phyloP scores from a whole-genome alignment of 2,888 invertebrate species.

The Glaucopsyche alexis region DNA sequence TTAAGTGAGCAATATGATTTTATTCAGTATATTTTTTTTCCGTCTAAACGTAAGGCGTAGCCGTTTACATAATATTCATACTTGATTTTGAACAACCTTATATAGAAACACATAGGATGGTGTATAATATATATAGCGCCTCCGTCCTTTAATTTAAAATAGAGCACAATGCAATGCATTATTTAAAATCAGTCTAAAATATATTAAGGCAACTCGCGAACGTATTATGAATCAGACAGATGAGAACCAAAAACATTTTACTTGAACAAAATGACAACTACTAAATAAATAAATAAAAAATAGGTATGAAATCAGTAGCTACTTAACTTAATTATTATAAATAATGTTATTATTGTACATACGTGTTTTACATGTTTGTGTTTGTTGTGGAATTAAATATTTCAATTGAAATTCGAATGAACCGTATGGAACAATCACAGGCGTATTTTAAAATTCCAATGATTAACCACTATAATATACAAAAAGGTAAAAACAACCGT shows the following conservation, averaged over 20 bases:
- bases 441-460: conserved; percentile 33
- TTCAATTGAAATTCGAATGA: not conserved
- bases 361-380: not conserved
- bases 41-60: too few species aligned
- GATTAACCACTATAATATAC: conserved; percentile 37
- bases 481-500: conserved; percentile 42
- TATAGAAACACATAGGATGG: too few species aligned
- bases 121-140: not conserved
- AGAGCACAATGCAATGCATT: not conserved
- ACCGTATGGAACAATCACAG: conserved; percentile 26
- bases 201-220: conserved; percentile 76
- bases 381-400: not conserved
- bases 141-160: not conserved
- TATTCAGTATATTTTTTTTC: too few species aligned
- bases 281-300: not conserved
- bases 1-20: too few species aligned
- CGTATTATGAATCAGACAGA: conserved; percentile 32
- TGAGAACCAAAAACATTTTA: not conserved
- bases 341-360: not conserved
- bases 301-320: not conserved
- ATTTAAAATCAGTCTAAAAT: conserved; percentile 84
- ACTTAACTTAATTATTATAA: not conserved
- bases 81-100: too few species aligned
- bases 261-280: not conserved
- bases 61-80: too few species aligned